Evolutionary conservation across 1,140 invertebrate genomes (phyloP), one percentile per base, ranked within the genome.

Genomic region (Ericerus pela): DNA sequence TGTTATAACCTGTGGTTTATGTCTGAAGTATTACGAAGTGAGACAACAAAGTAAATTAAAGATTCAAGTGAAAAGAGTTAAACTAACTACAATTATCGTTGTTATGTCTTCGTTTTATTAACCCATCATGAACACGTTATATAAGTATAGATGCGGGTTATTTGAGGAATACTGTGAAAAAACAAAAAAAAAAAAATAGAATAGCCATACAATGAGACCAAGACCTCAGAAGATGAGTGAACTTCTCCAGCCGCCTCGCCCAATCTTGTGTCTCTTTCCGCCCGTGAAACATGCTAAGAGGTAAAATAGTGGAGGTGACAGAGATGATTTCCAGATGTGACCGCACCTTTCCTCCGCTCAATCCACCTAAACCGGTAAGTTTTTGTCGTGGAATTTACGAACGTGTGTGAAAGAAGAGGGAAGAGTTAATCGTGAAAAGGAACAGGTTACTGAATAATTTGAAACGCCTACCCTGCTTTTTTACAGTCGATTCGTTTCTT

Each of bases 281-380:
- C 41, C 26, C 41, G n/a, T 33, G 8, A 33, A n/a, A 33, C 30
- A 47, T 47, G 41, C 22, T n/a, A 24, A 47, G 41, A 47, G 41
- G 16, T 47, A 24, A n/a, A n/a, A 47, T 47, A 47, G 41, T 47
- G 20, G 30, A 10, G 8, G 8, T 33, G 30, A n/a, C 30, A 24
- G 22, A 47, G 41, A 47, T 47, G 41, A 47, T 47, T 47, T 47
- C 41, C 41, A 47, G 41, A 47, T 47, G 41, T 47, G 41, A 47
- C 41, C 41, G 41, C 26, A 47, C 20, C n/a, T 38, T 16, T 14
- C 4, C 20, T 16, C 14, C 14, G 20, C 36, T 3, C 14, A 38
- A 14, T 38, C 36, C 3, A 16, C 8, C 30, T 33, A 33, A 33
- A n/a, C n/a, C n/a, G 8, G 30, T 33, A 33, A n/a, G n/a, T 33